Base-by-base conservation (phyloP, 2,113 vertebrate genomes). In the Tichodroma muraria region DNA sequence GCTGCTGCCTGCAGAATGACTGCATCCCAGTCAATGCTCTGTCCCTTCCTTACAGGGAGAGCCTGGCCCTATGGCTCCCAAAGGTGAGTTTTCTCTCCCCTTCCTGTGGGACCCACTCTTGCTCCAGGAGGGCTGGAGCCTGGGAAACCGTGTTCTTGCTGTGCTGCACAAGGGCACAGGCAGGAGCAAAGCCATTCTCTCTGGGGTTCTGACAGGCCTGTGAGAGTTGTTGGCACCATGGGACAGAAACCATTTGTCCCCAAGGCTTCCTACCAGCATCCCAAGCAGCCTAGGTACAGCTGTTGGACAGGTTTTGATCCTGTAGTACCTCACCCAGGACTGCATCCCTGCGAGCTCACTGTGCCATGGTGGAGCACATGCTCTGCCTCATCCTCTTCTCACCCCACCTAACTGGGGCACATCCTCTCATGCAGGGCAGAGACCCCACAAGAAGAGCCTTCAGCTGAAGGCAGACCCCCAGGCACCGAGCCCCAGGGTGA, bases 41-140 rank as follows among this genome's bases (percentile, higher is more conserved):
- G 56, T 95, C 19, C 81, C 81, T 96, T 92, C 68, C 64, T 97
- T 98, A 61, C 91, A 99, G 99, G 99, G 99, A 72, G 98, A 99
- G 89, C 97, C 99, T 73, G 99, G 99, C 42, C 98, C 99, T 45
- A 96, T 99, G 98, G 98, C 94, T 40, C 99, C 99, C 28, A 99
- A 98, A 98, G 98, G 99, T 99, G 97, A 97, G 96, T 96, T 37
- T 73, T 23, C 10, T 15, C 44, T 49, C 59, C 70, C 33, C 20
- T 52, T 25, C 70, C n/a, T n/a, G n/a, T n/a, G n/a, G n/a, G n/a
- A n/a, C n/a, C n/a, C 1, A 6, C 56, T 59, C 27, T 70, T 90
- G 28, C 11, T 72, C 28, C 0, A 0, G 75, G 73, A 80, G 23
- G 45, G 53, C 49, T 61, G 45, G 31, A 89, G n/a, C 19, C 38